Evolutionary conservation across 2,113 vertebrate species (phyloP).

Genomic region (Artemisiospiza belli): DNA sequence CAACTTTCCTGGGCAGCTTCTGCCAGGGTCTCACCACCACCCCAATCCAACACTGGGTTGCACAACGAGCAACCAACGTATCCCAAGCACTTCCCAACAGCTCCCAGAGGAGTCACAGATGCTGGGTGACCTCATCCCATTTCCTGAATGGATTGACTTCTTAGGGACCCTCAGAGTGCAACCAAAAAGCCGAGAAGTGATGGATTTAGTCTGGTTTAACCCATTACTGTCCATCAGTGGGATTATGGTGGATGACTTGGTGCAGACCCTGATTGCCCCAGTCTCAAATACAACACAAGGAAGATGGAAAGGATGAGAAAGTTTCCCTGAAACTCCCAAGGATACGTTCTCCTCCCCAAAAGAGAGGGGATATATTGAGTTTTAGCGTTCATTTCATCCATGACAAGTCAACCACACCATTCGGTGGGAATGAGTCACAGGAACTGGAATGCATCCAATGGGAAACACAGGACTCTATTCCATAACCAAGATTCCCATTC

Average conservation of each 20-base stretch:
- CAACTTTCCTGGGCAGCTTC: background rate
- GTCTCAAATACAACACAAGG: background rate
- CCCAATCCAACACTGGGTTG: rapidly evolving
- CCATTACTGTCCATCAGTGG: background rate
- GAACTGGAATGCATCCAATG: background rate
- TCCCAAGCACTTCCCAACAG: rapidly evolving
- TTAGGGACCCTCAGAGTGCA: background rate
- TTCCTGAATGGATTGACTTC: background rate
- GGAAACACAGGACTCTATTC: rapidly evolving
- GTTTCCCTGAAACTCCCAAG: background rate
- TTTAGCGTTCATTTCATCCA: background rate
- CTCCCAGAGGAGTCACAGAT: background rate
- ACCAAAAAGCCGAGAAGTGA: background rate
- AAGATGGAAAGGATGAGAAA: background rate
- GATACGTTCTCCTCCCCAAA: rapidly evolving
- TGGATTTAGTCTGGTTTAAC: background rate
- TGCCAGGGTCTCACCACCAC: background rate
- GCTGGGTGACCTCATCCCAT: background rate
- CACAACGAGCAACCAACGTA: rapidly evolving
- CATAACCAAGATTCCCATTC: rapidly evolving
- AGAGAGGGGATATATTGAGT: background rate
- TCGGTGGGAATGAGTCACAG: background rate
- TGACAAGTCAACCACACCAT: rapidly evolving
- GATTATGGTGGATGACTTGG: rapidly evolving
- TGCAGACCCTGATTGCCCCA: background rate